A percentile compares a stretch with the other conserved stretches of the same genome.
Conservation (phyloP, 2,797 vertebrate species). For the Hemibagrus guttatus region DNA sequence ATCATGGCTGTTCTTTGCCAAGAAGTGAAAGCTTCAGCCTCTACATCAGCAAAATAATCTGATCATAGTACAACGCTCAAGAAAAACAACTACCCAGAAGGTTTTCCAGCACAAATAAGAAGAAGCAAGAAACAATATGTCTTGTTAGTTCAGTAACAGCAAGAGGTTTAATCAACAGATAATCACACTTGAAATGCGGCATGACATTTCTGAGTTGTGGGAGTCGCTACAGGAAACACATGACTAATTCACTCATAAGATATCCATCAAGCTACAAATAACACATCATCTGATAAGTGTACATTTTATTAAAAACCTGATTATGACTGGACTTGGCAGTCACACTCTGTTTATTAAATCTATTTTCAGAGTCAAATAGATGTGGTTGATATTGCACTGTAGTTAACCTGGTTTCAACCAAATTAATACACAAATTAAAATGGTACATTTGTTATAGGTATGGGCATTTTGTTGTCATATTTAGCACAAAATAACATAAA, state of each 20-base stretch:
- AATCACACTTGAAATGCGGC: slow-evolving; percentile 18
- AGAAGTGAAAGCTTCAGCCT: slow-evolving; percentile 46
- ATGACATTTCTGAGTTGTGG: not conserved
- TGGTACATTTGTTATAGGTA: not conserved
- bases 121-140: slow-evolving; percentile 37
- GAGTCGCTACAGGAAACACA: slow-evolving; percentile 20
- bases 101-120: slow-evolving; percentile 37
- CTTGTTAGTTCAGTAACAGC: slow-evolving; percentile 42
- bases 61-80: slow-evolving; percentile 36
- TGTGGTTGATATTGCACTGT: not conserved
- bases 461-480: not conserved
- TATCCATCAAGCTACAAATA: slow-evolving; percentile 23
- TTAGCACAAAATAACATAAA: not conserved
- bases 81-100: slow-evolving; percentile 34
- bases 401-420: not conserved
- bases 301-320: not conserved
- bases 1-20: slow-evolving; percentile 54
- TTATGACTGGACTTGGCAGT: not conserved
- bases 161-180: slow-evolving; percentile 41
- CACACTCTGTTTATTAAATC: not conserved
- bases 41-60: slow-evolving; percentile 34
- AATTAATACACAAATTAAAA: not conserved
- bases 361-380: not conserved
- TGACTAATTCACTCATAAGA: not conserved
- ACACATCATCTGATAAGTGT: not conserved